Percentiles rank a stretch among this genome's conserved stretches.
Conservation (phyloP, 2,888 invertebrate species). For the Drosophila fungiperda region DNA sequence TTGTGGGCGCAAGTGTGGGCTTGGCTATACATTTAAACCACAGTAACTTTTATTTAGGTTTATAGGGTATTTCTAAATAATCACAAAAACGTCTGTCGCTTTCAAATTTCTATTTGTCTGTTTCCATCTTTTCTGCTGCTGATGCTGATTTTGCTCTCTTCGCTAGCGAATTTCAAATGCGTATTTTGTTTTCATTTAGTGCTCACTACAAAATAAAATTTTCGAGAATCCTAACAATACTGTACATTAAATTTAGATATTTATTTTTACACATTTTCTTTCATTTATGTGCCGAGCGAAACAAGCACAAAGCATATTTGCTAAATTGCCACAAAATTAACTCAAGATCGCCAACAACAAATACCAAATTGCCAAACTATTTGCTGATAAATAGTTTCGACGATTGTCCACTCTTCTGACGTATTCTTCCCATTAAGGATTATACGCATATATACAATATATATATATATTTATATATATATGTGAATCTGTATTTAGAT, state of each 20-base stretch:
- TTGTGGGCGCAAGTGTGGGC: too few relatives aligned
- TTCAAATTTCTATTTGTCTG: slow-evolving; percentile 3
- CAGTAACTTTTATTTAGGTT: too few relatives aligned
- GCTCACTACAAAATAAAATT: slow-evolving; percentile 24
- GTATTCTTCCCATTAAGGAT: slow-evolving; percentile 27
- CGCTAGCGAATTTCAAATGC: slow-evolving; percentile 46
- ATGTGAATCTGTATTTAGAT: neutral
- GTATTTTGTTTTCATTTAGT: slow-evolving; percentile 64
- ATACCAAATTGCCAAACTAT: slow-evolving; percentile 59
- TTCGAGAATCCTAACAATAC: slow-evolving; percentile 19
- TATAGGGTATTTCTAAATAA: slow-evolving; percentile 6
- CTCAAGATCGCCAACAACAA: slow-evolving; percentile 49
- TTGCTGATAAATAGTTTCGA: slow-evolving; percentile 51
- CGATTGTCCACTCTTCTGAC: slow-evolving; percentile 26
- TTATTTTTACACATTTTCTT: slow-evolving; percentile 49
- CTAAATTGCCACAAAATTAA: slow-evolving; percentile 71
- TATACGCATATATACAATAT: slow-evolving; percentile 14
- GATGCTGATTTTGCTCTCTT: slow-evolving; percentile 5
- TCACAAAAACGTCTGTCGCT: slow-evolving; percentile 18
- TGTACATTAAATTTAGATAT: slow-evolving; percentile 49
- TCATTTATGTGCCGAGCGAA: slow-evolving; percentile 23
- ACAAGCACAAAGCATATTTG: slow-evolving; percentile 57
- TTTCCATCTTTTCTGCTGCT: neutral
- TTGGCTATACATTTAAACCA: too few relatives aligned
- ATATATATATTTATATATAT: slow-evolving; percentile 7